phyloP scores from a whole-genome alignment of 2,113 vertebrate genomes.

The Okapia johnstoni region DNA sequence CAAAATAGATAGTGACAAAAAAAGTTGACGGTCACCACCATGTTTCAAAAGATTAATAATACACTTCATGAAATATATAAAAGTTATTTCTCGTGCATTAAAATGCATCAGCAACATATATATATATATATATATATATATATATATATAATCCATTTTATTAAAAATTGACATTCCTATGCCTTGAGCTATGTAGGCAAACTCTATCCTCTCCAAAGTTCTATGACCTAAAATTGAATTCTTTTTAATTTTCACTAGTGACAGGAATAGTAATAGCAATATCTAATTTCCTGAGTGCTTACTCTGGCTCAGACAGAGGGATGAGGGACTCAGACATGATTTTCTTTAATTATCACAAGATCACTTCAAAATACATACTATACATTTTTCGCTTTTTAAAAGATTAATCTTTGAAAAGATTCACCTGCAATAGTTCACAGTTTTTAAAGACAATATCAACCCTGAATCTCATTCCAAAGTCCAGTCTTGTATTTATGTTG shows the following conservation, averaged over 20 bases:
- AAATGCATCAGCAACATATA: background rate
- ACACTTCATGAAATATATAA: background rate
- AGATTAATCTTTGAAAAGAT: background rate
- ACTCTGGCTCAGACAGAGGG: background rate
- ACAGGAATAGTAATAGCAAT: background rate
- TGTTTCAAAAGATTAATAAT: background rate
- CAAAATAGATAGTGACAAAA: background rate
- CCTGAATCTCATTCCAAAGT: background rate
- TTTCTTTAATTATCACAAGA: background rate
- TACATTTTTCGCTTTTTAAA: background rate
- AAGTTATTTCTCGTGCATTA: background rate
- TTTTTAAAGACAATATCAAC: background rate
- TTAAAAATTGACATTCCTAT: background rate
- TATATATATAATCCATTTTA: background rate
- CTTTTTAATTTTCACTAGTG: background rate
- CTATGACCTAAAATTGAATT: background rate
- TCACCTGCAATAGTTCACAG: background rate
- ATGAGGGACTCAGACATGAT: background rate
- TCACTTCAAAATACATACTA: background rate
- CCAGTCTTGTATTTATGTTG: background rate
- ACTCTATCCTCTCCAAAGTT: background rate
- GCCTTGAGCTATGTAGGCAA: background rate
- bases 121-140: background rate
- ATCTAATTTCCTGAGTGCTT: background rate
- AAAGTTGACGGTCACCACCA: background rate